Evolutionary conservation across 2,888 invertebrate species (phyloP).

Genomic region (Brachyptera putata): DNA sequence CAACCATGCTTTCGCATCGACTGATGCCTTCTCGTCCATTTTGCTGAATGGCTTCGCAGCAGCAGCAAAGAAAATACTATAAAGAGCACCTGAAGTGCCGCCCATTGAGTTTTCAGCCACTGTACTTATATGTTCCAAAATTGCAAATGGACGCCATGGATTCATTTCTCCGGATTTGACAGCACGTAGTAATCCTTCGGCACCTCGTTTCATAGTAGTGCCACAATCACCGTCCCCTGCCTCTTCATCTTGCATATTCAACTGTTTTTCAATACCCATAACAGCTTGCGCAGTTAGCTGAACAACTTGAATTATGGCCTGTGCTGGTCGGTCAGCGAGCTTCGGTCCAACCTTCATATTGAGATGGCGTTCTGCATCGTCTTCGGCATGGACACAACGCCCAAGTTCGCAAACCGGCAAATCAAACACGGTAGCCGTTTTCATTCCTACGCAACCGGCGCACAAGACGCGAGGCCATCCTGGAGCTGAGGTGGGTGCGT

Average conservation of each 20-base stretch:
- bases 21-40: not conserved
- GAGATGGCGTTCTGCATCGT: not conserved
- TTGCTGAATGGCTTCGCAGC: conserved; percentile 44
- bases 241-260: conserved; percentile 57
- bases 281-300: conserved; percentile 42
- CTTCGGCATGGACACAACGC: not conserved
- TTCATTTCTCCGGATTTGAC: conserved; percentile 5
- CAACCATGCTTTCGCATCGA: conserved; percentile 46
- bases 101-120: conserved; percentile 68
- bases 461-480: conserved; percentile 53
- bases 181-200: conserved; percentile 45
- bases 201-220: conserved; percentile 58
- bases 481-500: conserved; percentile 54
- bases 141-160: conserved; percentile 10
- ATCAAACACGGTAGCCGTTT: not conserved
- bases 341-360: conserved; percentile 10
- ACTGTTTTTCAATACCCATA: conserved; percentile 14
- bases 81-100: conserved; percentile 74
- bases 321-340: conserved; percentile 2
- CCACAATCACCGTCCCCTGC: conserved; percentile 77
- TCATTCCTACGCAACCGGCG: conserved; percentile 10
- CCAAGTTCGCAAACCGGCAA: conserved; percentile 12
- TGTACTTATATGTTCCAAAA: conserved; percentile 39
- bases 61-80: conserved; percentile 68
- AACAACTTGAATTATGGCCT: conserved; percentile 11